Percentiles rank a stretch among this genome's conserved stretches.
These are phyloP conservation scores for Choloepus didactylus DNA, from an alignment of 2,797 vertebrate genomes.

Conservation along the genomic window DNA sequence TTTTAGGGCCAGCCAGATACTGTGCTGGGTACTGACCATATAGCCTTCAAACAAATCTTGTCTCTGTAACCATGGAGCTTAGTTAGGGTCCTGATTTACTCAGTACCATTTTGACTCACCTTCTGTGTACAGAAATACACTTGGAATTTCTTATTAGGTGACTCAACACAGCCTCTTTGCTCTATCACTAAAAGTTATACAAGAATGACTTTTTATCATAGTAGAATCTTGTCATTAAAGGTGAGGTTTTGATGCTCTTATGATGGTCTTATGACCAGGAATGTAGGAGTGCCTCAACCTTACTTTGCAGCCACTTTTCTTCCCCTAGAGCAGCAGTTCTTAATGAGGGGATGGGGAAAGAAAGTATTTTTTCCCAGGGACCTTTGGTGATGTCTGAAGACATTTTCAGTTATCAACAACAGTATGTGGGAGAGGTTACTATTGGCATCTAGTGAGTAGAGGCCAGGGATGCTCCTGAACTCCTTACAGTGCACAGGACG, in stretches of 20 bases:
- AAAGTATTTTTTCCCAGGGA: neutral
- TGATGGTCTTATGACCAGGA: neutral
- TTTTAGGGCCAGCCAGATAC: neutral
- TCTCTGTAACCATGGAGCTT: neutral
- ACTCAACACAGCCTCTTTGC: neutral
- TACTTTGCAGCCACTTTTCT: neutral
- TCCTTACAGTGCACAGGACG: no score
- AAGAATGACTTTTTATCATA: neutral
- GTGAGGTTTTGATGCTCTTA: neutral
- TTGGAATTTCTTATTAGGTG: neutral
- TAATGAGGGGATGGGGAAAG: fast-evolving
- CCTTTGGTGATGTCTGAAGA: neutral
- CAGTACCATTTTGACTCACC: neutral
- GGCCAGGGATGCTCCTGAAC: no score
- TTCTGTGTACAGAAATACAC: neutral
- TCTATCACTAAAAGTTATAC: neutral
- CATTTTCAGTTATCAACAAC: neutral
- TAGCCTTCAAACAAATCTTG: neutral
- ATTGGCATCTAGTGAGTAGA: no score
- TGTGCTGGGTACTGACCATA: neutral
- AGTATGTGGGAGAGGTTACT: neutral
- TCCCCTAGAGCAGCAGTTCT: neutral
- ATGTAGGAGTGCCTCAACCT: fast-evolving
- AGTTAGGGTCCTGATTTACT: no score
- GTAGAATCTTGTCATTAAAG: neutral